These are phyloP conservation scores for Manis crassicaudata DNA, from an alignment of 2,797 vertebrate genomes.

Conservation along the genomic window DNA sequence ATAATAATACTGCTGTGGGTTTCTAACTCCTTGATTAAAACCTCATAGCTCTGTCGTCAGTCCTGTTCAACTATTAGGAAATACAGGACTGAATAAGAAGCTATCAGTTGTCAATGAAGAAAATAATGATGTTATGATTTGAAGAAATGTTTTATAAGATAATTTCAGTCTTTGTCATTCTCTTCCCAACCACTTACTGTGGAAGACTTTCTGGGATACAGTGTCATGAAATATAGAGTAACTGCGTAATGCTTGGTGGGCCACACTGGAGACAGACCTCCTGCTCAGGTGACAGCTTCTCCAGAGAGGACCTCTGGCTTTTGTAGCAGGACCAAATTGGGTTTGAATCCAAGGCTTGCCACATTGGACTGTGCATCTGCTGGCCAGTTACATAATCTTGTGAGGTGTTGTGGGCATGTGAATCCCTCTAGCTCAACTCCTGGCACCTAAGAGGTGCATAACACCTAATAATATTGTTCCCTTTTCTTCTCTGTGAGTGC, in stretches of 20 bases:
- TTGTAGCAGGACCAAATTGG: not conserved
- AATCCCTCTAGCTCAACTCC: not conserved
- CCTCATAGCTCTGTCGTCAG: not conserved
- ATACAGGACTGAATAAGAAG: not conserved
- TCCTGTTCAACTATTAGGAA: not conserved
- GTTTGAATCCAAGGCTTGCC: not conserved
- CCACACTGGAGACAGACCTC: not conserved
- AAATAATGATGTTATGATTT: not conserved
- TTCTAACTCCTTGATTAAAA: not conserved
- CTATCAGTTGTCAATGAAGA: not conserved
- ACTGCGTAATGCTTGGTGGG: not conserved
- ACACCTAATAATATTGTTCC: rapidly evolving
- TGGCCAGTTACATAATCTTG: not conserved
- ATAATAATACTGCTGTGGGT: too few species aligned
- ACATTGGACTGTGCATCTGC: not conserved
- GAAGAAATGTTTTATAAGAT: not conserved
- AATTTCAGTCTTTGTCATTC: not conserved
- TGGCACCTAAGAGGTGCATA: not conserved
- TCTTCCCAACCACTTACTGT: not conserved
- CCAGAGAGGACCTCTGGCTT: not conserved
- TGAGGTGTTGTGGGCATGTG: too few species aligned
- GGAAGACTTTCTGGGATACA: not conserved
- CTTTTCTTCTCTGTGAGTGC: not conserved
- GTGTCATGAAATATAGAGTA: not conserved
- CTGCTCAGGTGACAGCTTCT: not conserved